Percentiles rank a stretch among this genome's conserved stretches.
Conservation (phyloP, 1,140 invertebrate species). For the Papilio dardanus region DNA sequence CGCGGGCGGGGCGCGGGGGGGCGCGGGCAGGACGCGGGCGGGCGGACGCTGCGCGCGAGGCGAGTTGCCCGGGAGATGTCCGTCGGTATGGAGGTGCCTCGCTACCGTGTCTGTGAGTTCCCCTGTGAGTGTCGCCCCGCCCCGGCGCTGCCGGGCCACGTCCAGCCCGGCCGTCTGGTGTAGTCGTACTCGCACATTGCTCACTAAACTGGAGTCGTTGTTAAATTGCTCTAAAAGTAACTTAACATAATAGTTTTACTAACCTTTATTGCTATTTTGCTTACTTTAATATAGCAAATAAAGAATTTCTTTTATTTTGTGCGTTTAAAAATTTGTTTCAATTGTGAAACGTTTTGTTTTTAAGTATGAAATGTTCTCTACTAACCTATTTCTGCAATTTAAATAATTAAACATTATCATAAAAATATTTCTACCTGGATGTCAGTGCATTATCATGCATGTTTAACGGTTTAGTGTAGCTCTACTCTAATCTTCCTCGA, state of each 20-base stretch:
- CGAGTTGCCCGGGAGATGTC: conserved; percentile 79
- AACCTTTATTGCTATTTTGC: background rate
- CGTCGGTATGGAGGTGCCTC: conserved; percentile 75
- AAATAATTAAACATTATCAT: background rate
- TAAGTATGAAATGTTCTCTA: background rate
- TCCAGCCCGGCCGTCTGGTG: background rate
- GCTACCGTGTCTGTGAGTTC: conserved; percentile 70
- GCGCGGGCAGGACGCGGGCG: conserved; percentile 45
- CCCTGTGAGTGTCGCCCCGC: conserved; percentile 69
- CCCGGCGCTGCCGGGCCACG: conserved; percentile 36
- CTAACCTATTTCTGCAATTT: conserved; percentile 1
- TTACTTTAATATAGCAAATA: background rate
- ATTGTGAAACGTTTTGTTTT: background rate
- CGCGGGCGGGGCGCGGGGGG: background rate
- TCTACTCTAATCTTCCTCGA: background rate
- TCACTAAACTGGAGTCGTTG: no score
- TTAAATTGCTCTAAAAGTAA: background rate
- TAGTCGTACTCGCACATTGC: no score
- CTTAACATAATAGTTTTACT: background rate
- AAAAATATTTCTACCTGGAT: background rate
- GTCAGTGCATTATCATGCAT: background rate
- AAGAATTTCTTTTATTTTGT: no score
- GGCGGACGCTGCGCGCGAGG: conserved; percentile 42
- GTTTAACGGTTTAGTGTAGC: background rate
- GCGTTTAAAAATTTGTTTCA: background rate